phyloP scores from a whole-genome alignment of 2,888 invertebrate species.

The Latheticus oryzae region DNA sequence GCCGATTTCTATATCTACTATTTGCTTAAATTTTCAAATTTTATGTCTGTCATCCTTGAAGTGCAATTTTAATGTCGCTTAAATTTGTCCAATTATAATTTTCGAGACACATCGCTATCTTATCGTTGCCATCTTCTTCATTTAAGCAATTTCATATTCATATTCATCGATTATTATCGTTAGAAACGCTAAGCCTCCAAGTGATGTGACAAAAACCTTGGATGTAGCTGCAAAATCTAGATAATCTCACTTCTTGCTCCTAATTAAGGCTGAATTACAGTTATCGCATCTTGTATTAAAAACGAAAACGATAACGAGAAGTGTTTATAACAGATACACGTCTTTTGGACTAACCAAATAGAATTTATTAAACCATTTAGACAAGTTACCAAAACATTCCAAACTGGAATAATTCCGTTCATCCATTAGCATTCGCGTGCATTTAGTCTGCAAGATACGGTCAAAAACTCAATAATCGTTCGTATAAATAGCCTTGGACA shows the following conservation, averaged over 20 bases:
- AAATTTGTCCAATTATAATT: slow-evolving; percentile 10
- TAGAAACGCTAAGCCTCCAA: no score
- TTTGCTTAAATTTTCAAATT: no score
- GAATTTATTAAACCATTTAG: slow-evolving; percentile 9
- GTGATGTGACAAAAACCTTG: slow-evolving; percentile 8
- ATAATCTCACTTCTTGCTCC: slow-evolving; percentile 10
- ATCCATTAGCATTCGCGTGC: slow-evolving; percentile 10
- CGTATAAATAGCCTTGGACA: slow-evolving; percentile 11
- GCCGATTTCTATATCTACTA: no score
- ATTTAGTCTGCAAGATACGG: no score
- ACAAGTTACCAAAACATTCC: slow-evolving; percentile 1
- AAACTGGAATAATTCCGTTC: neutral
- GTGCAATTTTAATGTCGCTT: slow-evolving; percentile 3
- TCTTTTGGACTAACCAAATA: no score
- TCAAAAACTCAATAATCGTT: slow-evolving; percentile 3
- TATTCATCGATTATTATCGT: slow-evolving; percentile 17
- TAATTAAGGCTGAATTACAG: slow-evolving; percentile 22
- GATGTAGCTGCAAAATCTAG: neutral
- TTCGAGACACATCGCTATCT: slow-evolving; percentile 1
- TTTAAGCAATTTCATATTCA: slow-evolving; percentile 13
- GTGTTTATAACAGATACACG: no score
- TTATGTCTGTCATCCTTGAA: no score
- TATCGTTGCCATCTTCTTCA: neutral
- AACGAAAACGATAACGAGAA: neutral
- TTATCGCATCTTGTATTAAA: slow-evolving; percentile 14